phyloP scores from a whole-genome alignment of 92 coral and sea anemone genomes.

The Muricea muricata region DNA sequence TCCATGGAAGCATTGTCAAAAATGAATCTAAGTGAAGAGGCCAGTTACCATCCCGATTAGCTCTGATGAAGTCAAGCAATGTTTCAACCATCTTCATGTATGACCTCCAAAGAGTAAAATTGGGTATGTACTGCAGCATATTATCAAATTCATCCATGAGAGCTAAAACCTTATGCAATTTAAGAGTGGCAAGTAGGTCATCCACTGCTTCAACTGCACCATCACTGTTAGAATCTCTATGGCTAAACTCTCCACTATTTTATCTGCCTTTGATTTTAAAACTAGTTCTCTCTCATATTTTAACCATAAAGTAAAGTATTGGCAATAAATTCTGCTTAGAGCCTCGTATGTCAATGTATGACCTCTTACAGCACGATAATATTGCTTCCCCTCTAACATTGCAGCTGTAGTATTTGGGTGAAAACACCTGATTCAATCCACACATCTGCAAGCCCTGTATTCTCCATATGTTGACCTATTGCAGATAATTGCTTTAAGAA shows the following conservation, averaged over 20 bases:
- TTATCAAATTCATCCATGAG: slow-evolving; percentile 36
- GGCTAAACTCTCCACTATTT: not conserved
- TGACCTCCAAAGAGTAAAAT: slow-evolving; percentile 30
- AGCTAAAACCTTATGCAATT: not conserved
- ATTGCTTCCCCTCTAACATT: slow-evolving; percentile 26
- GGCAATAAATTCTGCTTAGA: not conserved
- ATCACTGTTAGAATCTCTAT: not conserved
- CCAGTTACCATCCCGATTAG: slow-evolving; percentile 35
- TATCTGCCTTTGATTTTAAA: not conserved
- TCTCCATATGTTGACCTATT: slow-evolving; percentile 23
- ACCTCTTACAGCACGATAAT: slow-evolving; percentile 41
- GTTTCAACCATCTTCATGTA: slow-evolving; percentile 46
- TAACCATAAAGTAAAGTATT: not conserved
- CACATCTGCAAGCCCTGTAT: slow-evolving; percentile 11
- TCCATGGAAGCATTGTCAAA: slow-evolving; percentile 36
- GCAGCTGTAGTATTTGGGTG: slow-evolving; percentile 17
- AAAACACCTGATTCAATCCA: slow-evolving; percentile 40
- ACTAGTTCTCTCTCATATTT: not conserved
- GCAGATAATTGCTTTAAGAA: slow-evolving; percentile 19
- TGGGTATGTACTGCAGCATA: not conserved
- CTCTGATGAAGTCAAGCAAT: slow-evolving; percentile 27
- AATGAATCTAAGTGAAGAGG: slow-evolving; percentile 34
- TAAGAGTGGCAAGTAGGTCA: not conserved
- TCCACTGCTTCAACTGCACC: not conserved
- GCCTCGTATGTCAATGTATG: slow-evolving; percentile 35